These are phyloP conservation scores for Pollenia griseotomentosa DNA, from an alignment of 2,888 invertebrate genomes.

Conservation along the genomic window DNA sequence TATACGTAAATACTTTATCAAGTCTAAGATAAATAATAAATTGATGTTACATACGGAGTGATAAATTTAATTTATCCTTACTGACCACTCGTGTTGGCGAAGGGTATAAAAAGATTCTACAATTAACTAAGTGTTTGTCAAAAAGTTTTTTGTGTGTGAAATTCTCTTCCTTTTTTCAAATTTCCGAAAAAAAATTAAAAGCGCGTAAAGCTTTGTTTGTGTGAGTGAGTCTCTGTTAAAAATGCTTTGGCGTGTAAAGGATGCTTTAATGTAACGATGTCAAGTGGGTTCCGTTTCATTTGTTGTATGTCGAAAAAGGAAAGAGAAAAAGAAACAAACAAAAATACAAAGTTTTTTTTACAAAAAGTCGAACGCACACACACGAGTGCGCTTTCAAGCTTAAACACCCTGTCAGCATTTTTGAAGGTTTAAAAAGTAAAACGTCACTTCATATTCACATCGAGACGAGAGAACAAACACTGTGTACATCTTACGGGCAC, in stretches of 20 bases:
- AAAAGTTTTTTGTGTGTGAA: background rate
- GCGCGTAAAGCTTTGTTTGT: background rate
- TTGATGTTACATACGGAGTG: no score
- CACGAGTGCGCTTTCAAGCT: background rate
- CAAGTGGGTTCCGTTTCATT: conserved; percentile 66
- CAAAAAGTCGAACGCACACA: background rate
- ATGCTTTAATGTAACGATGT: conserved; percentile 63
- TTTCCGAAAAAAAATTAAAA: background rate
- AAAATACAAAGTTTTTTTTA: background rate
- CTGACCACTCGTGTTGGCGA: no score
- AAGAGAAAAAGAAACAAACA: background rate
- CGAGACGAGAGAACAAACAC: no score
- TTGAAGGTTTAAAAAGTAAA: no score
- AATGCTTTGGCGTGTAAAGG: conserved; percentile 64
- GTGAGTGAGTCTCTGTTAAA: background rate
- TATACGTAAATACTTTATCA: no score
- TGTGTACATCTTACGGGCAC: no score
- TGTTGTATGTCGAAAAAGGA: conserved; percentile 45
- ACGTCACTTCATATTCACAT: no score
- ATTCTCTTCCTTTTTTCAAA: background rate
- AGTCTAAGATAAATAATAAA: no score
- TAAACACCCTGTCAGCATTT: background rate
- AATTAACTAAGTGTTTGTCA: no score
- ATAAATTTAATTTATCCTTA: no score
- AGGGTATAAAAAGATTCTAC: no score